phyloP scores from a whole-genome alignment of 2,888 invertebrate genomes.

The Aradus depressus region DNA sequence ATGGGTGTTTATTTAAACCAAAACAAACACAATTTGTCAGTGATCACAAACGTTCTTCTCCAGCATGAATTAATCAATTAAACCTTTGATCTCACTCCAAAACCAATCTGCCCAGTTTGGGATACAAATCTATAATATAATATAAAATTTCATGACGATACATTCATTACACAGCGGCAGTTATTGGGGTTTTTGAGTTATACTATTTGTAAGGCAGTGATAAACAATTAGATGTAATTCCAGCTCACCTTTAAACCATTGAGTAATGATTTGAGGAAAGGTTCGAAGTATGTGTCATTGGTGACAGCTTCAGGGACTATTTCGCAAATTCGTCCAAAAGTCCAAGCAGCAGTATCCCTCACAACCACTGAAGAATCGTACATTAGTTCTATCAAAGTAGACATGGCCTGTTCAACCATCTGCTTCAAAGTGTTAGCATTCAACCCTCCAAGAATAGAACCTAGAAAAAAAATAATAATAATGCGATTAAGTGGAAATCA shows the following conservation, averaged over 20 bases:
- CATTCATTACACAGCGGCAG: too few species aligned
- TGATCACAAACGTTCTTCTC: neutral
- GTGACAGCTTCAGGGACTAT: conserved; percentile 91
- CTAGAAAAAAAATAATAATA: conserved; percentile 33
- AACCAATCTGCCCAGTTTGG: too few species aligned
- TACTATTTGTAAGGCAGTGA: neutral
- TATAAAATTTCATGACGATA: too few species aligned
- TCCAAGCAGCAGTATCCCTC: conserved; percentile 96
- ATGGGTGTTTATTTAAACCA: too few species aligned
- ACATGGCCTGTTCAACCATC: conserved; percentile 92
- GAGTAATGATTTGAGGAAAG: conserved; percentile 66
- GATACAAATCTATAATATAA: too few species aligned
- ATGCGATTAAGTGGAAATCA: too few species aligned
- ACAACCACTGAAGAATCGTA: conserved; percentile 89
- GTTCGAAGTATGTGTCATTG: conserved; percentile 70
- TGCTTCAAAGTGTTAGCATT: conserved; percentile 78
- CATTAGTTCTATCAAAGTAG: conserved; percentile 87
- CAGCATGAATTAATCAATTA: too few species aligned
- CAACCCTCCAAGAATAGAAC: conserved; percentile 77
- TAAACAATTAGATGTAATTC: too few species aligned
- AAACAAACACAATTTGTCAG: neutral
- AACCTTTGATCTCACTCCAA: too few species aligned
- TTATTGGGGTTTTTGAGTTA: neutral
- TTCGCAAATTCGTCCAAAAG: conserved; percentile 94
- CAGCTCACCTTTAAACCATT: conserved; percentile 60